phyloP scores from a whole-genome alignment of 2,888 invertebrate species.

The Meta bourneti region DNA sequence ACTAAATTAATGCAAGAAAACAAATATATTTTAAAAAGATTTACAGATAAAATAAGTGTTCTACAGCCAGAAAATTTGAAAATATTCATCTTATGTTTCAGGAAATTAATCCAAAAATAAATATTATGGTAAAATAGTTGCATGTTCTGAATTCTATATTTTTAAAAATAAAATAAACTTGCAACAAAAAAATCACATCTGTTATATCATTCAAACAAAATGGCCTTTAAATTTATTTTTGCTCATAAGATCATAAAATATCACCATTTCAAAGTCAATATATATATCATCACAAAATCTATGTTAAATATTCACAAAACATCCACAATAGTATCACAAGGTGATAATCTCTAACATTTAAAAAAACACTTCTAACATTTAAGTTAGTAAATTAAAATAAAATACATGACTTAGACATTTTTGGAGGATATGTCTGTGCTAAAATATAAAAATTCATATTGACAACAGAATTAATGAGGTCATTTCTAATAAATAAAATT shows the following conservation, averaged over 20 bases:
- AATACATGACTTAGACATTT: constrained; percentile 13
- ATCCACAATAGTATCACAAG: constrained; percentile 36
- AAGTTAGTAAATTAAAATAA: constrained; percentile 18
- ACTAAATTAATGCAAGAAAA: no score
- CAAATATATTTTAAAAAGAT: no score
- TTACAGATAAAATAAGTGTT: no score
- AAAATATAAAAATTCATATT: neutral
- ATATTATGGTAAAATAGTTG: no score
- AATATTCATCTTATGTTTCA: no score
- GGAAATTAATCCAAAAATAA: no score
- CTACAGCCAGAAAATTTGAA: no score
- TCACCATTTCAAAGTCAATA: constrained; percentile 36
- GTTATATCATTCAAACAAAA: neutral
- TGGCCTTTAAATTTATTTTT: constrained; percentile 50
- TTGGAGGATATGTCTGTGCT: neutral
- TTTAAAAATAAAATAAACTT: no score
- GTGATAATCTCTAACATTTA: constrained; percentile 14
- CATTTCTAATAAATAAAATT: no score
- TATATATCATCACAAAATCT: constrained; percentile 21
- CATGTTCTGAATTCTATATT: no score
- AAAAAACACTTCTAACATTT: constrained; percentile 45
- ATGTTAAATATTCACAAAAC: constrained; percentile 34
- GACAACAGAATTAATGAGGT: neutral
- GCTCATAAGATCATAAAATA: constrained; percentile 49
- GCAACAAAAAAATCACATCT: no score